Percentiles rank a stretch among this genome's conserved stretches.
These are phyloP conservation scores for Acrossocheilus fasciatus DNA, from an alignment of 2,797 vertebrate genomes.

Conservation along the genomic window DNA sequence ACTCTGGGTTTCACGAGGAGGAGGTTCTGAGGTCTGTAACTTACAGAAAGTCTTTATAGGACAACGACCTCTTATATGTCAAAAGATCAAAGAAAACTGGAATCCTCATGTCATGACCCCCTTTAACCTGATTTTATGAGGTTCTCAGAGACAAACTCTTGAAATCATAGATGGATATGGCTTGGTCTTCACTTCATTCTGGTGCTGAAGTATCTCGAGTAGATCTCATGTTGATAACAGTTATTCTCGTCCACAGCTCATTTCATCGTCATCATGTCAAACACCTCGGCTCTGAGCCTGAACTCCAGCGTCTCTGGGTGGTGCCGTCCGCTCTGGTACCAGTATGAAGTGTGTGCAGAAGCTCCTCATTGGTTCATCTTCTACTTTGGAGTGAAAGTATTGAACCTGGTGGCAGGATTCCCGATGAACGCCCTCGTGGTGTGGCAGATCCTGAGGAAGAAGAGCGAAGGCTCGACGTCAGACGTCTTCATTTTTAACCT, in stretches of 20 bases:
- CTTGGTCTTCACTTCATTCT: background rate
- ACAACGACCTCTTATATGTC: too few species aligned
- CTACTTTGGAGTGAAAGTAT: constrained; percentile 75
- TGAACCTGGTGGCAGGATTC: constrained; percentile 75
- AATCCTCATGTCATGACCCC: background rate
- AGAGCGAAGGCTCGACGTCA: constrained; percentile 69
- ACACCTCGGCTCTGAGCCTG: constrained; percentile 48
- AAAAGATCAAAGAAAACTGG: too few species aligned
- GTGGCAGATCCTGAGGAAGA: constrained; percentile 71
- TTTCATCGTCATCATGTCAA: constrained; percentile 30
- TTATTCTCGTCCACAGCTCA: background rate
- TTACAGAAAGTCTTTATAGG: too few species aligned
- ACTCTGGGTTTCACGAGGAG: too few species aligned
- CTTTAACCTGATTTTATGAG: background rate
- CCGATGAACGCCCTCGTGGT: constrained; percentile 77
- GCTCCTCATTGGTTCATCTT: constrained; percentile 75
- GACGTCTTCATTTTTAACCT: constrained; percentile 80
- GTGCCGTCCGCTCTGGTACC: constrained; percentile 69
- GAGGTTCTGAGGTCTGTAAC: too few species aligned
- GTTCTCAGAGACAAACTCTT: background rate
- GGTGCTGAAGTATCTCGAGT: background rate
- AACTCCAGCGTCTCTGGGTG: constrained; percentile 27
- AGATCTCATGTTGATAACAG: background rate
- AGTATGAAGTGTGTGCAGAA: constrained; percentile 64
- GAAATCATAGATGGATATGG: background rate